phyloP scores from a whole-genome alignment of 1,140 invertebrate genomes.

The Sitobion miscanthi region DNA sequence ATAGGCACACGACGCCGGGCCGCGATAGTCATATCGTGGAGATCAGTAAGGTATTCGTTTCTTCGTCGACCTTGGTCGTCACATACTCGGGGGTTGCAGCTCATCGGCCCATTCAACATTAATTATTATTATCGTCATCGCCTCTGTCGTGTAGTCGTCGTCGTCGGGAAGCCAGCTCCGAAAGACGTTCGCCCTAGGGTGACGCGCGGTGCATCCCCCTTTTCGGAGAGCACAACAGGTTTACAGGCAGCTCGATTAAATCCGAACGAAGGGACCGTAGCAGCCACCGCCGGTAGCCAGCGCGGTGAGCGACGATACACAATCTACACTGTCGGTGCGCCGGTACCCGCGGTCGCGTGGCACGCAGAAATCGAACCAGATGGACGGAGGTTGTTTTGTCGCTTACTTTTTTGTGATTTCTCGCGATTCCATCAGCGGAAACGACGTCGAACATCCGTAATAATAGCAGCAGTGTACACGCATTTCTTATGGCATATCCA shows the following conservation, averaged over 20 bases:
- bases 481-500: not conserved
- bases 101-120: slow-evolving; percentile 37
- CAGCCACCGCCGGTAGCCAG: not conserved
- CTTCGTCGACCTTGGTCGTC: not conserved
- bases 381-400: not conserved
- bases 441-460: not conserved
- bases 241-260: slow-evolving; percentile 16
- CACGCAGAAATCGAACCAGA: not conserved
- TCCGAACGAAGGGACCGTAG: slow-evolving; percentile 37
- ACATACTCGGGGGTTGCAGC: not conserved
- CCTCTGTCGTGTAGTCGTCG: not conserved
- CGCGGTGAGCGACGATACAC: slow-evolving; percentile 20
- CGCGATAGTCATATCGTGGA: not conserved
- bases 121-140: slow-evolving; percentile 42
- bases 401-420: too few species aligned
- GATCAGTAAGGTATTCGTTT: not conserved
- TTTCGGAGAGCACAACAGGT: slow-evolving; percentile 41
- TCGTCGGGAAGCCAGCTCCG: not conserved
- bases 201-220: not conserved
- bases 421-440: not conserved
- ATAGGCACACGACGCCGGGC: not conserved
- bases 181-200: slow-evolving; percentile 28
- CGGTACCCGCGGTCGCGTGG: not conserved
- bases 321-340: not conserved
- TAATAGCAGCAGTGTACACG: not conserved